phyloP scores from a whole-genome alignment of 2,113 vertebrate species.

The Clupea harengus region DNA sequence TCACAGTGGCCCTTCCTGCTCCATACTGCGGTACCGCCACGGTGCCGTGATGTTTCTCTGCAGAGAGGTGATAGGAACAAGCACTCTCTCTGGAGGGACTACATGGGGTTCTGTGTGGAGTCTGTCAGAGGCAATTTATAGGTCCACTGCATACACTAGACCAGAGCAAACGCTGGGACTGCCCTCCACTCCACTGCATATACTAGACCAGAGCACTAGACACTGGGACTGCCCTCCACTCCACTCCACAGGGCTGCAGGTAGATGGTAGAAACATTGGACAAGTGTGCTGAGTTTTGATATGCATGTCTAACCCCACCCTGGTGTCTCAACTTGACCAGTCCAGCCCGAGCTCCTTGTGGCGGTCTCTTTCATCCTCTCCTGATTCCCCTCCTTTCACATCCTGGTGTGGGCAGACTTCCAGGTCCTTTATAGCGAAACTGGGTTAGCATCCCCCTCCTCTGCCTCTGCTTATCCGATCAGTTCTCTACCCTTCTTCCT shows the following conservation, averaged over 20 bases:
- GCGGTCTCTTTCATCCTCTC: constrained; percentile 46
- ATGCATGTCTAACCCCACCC: not conserved
- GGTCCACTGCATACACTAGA: no score
- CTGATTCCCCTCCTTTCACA: constrained; percentile 42
- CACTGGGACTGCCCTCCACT: no score
- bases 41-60: no score
- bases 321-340: not conserved
- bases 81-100: not conserved
- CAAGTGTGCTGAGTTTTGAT: not conserved
- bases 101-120: not conserved
- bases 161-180: no score
- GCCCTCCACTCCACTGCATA: not conserved
- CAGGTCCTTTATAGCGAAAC: constrained; percentile 17
- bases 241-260: not conserved
- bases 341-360: not conserved
- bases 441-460: constrained; percentile 17
- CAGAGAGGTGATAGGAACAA: not conserved
- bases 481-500: not conserved
- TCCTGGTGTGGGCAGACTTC: constrained; percentile 7
- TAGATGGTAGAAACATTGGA: not conserved
- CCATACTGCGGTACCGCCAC: no score
- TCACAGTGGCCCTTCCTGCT: no score
- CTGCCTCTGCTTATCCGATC: not conserved
- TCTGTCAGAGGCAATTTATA: not conserved
- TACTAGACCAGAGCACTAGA: no score